Evolutionary conservation across 1,140 invertebrate species (phyloP).

Genomic region (Rhagoletis pomonella): DNA sequence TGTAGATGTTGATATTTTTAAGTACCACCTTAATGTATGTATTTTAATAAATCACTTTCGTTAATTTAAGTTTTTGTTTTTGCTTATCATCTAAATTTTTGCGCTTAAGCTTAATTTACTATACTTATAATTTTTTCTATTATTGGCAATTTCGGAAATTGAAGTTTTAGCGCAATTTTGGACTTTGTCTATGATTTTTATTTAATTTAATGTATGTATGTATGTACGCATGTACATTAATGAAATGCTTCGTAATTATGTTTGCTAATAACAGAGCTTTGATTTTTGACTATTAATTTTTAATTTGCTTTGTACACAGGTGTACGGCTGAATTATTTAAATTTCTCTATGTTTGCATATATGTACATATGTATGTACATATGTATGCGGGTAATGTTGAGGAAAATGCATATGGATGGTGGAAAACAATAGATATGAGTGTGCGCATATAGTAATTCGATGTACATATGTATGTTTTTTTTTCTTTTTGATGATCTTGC

Average conservation of each 20-base stretch:
- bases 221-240: no score
- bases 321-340: background rate
- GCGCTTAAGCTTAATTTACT: no score
- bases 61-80: no score
- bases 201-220: background rate
- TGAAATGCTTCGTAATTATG: background rate
- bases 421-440: background rate
- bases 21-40: no score
- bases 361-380: no score
- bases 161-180: background rate
- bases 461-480: background rate
- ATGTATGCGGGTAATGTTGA: background rate
- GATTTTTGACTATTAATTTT: slow-evolving; percentile 19
- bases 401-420: background rate
- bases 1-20: no score
- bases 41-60: no score
- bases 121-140: background rate
- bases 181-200: slow-evolving; percentile 14
- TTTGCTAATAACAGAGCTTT: slow-evolving; percentile 33
- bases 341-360: background rate
- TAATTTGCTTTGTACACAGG: background rate
- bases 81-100: no score
- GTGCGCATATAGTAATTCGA: background rate
- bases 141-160: slow-evolving; percentile 43
- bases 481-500: slow-evolving; percentile 13